Base-by-base conservation (phyloP, 2,113 vertebrate species). In the Pica pica region DNA sequence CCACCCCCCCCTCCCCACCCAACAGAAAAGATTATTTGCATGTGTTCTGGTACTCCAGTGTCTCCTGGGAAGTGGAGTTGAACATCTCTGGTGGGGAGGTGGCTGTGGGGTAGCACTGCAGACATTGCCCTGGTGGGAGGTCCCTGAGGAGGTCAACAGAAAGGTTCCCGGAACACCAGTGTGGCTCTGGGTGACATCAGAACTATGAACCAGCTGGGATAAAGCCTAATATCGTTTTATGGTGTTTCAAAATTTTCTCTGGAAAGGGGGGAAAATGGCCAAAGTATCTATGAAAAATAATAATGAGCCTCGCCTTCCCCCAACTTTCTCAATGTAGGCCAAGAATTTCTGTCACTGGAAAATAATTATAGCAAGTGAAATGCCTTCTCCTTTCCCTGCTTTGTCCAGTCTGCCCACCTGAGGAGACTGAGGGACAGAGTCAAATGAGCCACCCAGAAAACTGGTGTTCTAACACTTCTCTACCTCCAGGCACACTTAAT, bases 21-120 rank as follows among this genome's bases (percentile, higher is more conserved):
- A 26, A 35, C 5, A 74, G 39, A 86, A 90, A 69, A 80, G 8
- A 67, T 26, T 7, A 27, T 81, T 89, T 94, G 2, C 14, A 47
- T 68, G 49, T 27, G 28, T 20, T 70, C 30, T 50, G 9, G 8
- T 55, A 10, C 33, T 16, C 24, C 70, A 37, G 28, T 75, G 41
- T 13, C 63, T 89, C 28, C 28, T 56, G 44, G n/a, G 65, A 87
- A 20, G 24, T 42, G 24, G 20, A 90, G 31, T 14, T 52, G 49
- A 92, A 60, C 28, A 33, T 81, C 71, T 74, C 69, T 41, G 6
- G 20, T 2, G 0, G 30, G 37, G 26, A 76, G 4, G 6, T 13
- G 6, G 52, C 59, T 50, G 46, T 27, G 41, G 39, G 49, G 18
- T 13, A 61, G 47, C 42, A 57, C 0, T 0, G 24, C 37, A 79